Evolutionary conservation across 2,888 invertebrate species (phyloP), one percentile per base, ranked within the genome.

Genomic region (Apantesis nais): DNA sequence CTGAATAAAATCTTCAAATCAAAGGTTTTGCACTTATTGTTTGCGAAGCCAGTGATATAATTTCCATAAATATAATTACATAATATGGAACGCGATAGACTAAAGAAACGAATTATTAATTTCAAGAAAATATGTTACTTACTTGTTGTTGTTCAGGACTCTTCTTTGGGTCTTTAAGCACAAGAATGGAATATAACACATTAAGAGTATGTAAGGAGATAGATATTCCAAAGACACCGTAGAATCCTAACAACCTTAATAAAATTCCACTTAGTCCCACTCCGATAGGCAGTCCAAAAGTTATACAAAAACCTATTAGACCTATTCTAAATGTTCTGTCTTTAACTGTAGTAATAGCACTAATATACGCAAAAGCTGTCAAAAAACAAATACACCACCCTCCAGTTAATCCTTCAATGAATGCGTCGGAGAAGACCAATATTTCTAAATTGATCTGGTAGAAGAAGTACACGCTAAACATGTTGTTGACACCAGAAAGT

Each of bases 241-340:
- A 98, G 86, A 97, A 98, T 0, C 98, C 97, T 61, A 96, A 96
- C 83, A 96, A 94, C 87, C 94, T 96, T 71, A 96, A 84, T 62
- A 98, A 89, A 31, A 98, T 94, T 0, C 98, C 98, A 85, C 98
- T 98, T 1, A 97, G 87, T 0, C 97, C 97, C 93, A 98, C 97
- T 0, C 99, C 99, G n/a, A 98, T 95, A 0, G 98, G 98, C 66
- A 98, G 97, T 0, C 98, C 98, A 31, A 98, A 95, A 12, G 98
- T 98, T 74, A 98, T 95, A 90, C 98, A 97, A 22, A 98, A 97
- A 89, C 98, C 98, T 34, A 98, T 96, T 34, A 98, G 96, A 4
- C 98, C 98, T 84, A 99, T 97, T 69, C 98, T 94, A 62, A 97
- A 95, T 0, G 98, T 98, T 75, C 98, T 96, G 62, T 96, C 97